Base-by-base conservation (phyloP, 2,888 invertebrate genomes). In the Crocallis elinguaria region DNA sequence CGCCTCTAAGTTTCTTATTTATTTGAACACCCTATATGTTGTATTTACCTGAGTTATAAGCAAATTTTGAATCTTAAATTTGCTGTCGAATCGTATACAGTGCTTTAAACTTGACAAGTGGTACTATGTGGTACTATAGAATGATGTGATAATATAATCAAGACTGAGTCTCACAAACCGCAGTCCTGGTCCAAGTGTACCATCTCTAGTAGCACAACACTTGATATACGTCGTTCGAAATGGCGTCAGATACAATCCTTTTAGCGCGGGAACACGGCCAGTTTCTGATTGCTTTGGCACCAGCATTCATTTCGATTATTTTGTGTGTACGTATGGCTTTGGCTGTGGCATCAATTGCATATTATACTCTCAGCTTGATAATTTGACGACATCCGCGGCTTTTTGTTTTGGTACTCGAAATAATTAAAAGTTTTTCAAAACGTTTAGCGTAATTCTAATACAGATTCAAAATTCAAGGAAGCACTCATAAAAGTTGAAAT, bases 261-360 rank as follows among this genome's bases (percentile, higher is more conserved):
- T 78, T 70, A 76, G 73, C 58, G 67, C 66, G 75, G 74, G 72
- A 74, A 71, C 73, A 32, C 23, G 62, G 73, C 74, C 75, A 75
- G 73, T 56, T 48, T 49, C 67, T 69, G 74, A 77, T 76, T 75
- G 72, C 69, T 66, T 77, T 78, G 78, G 78, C 78, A 76, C 67
- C 64, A 45, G 57, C 63, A 55, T 59, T 60, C 58, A 52, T 59
- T 62, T 51, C 58, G 61, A 54, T 60, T 52, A 51, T 53, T 56
- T 41, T 59, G 56, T 45, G 39, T 49, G 48, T 46, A 52, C 42
- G 54, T 54, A 56, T 59, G 39, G 48, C 48, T 59, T 59, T 33
- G 41, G 32, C 45, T 21, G n/a, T n/a, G 33, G 35, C 35, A 51
- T 39, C 35, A 35, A 33, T 23, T 38, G 50, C 38, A 30, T 36